Base-by-base conservation (phyloP, 2,113 vertebrate species). In the Saiga tatarica region DNA sequence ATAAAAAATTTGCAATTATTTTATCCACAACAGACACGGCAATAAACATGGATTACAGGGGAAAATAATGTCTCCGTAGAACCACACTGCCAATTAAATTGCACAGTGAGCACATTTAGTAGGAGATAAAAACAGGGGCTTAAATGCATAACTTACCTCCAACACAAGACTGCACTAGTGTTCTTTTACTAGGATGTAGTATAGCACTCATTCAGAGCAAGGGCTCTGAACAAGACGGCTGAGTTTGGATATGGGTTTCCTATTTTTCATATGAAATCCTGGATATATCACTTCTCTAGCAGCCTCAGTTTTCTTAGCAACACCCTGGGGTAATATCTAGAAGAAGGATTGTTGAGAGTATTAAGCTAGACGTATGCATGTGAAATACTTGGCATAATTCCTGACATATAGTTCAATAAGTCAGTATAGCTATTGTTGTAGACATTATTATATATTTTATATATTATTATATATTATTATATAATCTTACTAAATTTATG, bases 151-250 rank as follows among this genome's bases (percentile, higher is more conserved):
- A 45, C 16, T 57, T 89, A 45, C 47, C n/a, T 89, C 21, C 8
- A 74, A 11, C 4, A n/a, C 3, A 36, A 30, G 30, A 25, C 2
- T 53, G 7, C 17, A 13, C 5, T 60, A 16, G 3, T 53, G 14
- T 28, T 89, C 33, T 67, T 92, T 81, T 28, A 42, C 3, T 55
- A 47, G 7, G 21, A 87, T 57, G 14, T 33, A 83, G 21, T 26
- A 21, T 9, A 57, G 7, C 7, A 89, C 13, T 76, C 14, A 12
- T 42, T 79, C 45, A 55, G 39, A 67, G 0, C 21, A 59, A 74
- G 19, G 60, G 0, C 10, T 57, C 15, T 14, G 26, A 25, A 4
- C 4, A 0, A 33, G 28, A 82, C 3, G 10, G 12, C 12, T n/a
- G 13, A 81, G 5, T 59, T 74, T 81, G 52, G 2, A 79, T 13